Evolutionary conservation across 2,113 vertebrate genomes (phyloP).

Genomic region (Paralichthys olivaceus): DNA sequence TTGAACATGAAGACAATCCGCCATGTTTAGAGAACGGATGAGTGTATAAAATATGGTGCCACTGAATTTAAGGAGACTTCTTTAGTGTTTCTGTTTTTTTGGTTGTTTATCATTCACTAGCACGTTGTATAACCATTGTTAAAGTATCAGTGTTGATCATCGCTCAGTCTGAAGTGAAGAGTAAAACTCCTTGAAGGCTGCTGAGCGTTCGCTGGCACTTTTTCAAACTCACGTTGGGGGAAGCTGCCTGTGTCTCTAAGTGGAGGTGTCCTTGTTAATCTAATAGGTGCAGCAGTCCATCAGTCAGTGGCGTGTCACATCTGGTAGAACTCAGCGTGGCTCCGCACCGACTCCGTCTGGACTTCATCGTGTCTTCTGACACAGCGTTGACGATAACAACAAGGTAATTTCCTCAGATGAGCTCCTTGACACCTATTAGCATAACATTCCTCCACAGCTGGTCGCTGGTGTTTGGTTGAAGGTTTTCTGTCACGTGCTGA

Average conservation of each 20-base stretch:
- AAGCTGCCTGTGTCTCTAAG: slow-evolving; percentile 6
- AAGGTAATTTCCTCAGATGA: slow-evolving; percentile 37
- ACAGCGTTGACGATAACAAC: slow-evolving; percentile 34
- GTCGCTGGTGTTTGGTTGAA: neutral
- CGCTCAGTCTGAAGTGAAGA: neutral
- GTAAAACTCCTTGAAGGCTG: neutral
- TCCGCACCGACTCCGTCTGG: slow-evolving; percentile 27
- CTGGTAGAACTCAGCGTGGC: slow-evolving; percentile 18
- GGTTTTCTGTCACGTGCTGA: neutral
- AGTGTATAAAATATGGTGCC: no score
- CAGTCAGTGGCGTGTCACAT: slow-evolving; percentile 30
- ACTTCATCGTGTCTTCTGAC: slow-evolving; percentile 35
- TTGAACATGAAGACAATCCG: no score
- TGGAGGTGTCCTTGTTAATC: slow-evolving; percentile 38
- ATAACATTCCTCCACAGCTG: neutral
- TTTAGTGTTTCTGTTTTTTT: neutral
- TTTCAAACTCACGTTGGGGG: neutral
- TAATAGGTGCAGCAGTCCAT: slow-evolving; percentile 11
- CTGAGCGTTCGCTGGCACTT: slow-evolving; percentile 1
- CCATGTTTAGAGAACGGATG: no score
- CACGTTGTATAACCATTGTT: neutral
- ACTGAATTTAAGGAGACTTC: no score
- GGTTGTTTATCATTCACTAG: slow-evolving; percentile 5
- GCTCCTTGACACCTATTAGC: slow-evolving; percentile 35
- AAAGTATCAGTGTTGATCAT: neutral